A percentile compares a stretch with the other conserved stretches of the same genome.
Evolutionary conservation across 2,888 invertebrate genomes (phyloP).

Genomic region (Smittia aterrima): DNA sequence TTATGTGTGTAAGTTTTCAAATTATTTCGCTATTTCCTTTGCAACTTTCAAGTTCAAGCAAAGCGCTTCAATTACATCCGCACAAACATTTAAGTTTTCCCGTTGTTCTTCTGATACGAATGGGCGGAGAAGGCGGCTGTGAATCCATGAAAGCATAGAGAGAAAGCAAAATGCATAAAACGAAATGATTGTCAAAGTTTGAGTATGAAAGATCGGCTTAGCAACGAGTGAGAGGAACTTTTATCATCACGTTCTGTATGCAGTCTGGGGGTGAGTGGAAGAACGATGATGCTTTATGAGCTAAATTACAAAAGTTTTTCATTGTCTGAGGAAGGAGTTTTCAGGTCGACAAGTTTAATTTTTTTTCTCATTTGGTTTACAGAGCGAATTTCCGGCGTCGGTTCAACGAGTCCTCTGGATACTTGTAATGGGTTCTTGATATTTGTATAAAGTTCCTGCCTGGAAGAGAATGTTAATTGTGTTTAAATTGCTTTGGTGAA

Average conservation of each 20-base stretch:
- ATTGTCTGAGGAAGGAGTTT: neutral
- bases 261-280: constrained; percentile 2
- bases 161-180: constrained; percentile 15
- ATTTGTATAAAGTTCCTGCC: too few relatives aligned
- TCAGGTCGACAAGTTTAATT: neutral
- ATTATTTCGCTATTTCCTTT: neutral
- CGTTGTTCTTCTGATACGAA: neutral
- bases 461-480: too few relatives aligned
- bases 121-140: neutral
- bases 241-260: neutral
- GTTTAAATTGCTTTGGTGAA: too few relatives aligned
- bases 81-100: neutral
- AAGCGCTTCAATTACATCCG: neutral
- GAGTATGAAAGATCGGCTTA: constrained; percentile 9
- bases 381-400: neutral
- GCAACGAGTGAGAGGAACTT: neutral
- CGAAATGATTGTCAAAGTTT: constrained; percentile 15
- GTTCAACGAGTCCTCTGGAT: too few relatives aligned
- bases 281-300: neutral
- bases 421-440: too few relatives aligned
- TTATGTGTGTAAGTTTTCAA: constrained; percentile 6
- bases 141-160: neutral
- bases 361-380: neutral
- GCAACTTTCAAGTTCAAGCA: neutral
- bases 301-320: neutral